phyloP scores from a whole-genome alignment of 2,797 vertebrate genomes.

The Ctenochaetus hawaiiensis region DNA sequence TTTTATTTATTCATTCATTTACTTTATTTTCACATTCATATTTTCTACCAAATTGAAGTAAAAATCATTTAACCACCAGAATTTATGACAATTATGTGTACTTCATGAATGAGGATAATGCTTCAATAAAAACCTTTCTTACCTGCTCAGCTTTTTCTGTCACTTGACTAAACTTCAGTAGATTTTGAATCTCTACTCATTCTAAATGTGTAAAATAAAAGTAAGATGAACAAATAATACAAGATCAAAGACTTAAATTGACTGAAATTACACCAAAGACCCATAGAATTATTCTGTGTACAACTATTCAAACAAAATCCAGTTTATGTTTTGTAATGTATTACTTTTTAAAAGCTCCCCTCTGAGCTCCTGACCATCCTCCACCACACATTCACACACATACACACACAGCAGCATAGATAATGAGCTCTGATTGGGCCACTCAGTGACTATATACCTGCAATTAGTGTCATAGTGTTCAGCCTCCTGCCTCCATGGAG shows the following conservation, averaged over 20 bases:
- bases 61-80: no score
- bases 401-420: conserved; percentile 22
- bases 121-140: neutral
- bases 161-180: neutral
- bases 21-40: neutral
- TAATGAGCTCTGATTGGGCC: conserved; percentile 67
- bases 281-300: neutral
- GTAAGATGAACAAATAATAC: neutral
- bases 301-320: neutral
- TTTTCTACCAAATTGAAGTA: neutral
- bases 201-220: neutral
- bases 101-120: neutral
- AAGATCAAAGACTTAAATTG: neutral
- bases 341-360: neutral
- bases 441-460: conserved; percentile 64
- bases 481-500: conserved; percentile 45
- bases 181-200: neutral
- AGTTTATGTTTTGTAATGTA: neutral
- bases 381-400: neutral
- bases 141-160: neutral
- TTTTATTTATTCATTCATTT: no score
- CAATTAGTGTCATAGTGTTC: conserved; percentile 66
- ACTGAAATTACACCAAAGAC: neutral
- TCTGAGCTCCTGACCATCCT: neutral
- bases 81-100: neutral